Evolutionary conservation across 2,113 vertebrate species (phyloP).

Genomic region (Pterocles orientalis): DNA sequence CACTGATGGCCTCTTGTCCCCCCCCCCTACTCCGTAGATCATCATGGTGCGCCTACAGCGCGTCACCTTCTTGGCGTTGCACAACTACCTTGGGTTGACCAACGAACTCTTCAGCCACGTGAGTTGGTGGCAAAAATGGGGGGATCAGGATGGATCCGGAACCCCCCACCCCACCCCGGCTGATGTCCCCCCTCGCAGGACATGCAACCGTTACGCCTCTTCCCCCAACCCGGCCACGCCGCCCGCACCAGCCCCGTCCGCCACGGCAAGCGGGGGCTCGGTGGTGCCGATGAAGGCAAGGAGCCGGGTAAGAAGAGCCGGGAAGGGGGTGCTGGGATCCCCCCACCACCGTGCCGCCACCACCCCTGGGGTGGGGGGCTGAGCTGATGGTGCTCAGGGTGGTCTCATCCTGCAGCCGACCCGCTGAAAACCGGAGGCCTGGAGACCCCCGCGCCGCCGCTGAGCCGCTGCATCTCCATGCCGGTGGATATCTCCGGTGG

Average conservation of each 20-base stretch:
- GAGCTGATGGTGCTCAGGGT: rapidly evolving
- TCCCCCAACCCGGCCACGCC: conserved; percentile 79
- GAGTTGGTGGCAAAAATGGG: neutral
- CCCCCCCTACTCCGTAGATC: conserved; percentile 74
- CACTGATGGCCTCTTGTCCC: rapidly evolving
- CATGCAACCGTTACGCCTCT: conserved; percentile 84
- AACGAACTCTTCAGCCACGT: conserved; percentile 96
- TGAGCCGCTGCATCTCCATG: conserved; percentile 92
- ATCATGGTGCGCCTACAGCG: conserved; percentile 96
- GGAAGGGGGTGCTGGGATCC: rapidly evolving
- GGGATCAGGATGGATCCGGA: rapidly evolving
- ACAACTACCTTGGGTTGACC: conserved; percentile 95
- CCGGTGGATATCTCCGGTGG: conserved; percentile 91
- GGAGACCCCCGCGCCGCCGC: conserved; percentile 54
- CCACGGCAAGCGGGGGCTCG: conserved; percentile 82
- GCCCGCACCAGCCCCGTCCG: conserved; percentile 87
- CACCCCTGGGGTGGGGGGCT: no score
- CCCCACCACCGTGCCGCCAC: rapidly evolving
- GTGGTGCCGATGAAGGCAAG: conserved; percentile 79
- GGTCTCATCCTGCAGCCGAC: conserved; percentile 65
- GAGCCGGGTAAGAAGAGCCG: conserved; percentile 42
- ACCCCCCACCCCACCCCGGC: rapidly evolving
- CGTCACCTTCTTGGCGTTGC: conserved; percentile 92
- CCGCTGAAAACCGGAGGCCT: conserved; percentile 57
- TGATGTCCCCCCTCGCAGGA: conserved; percentile 70